phyloP scores from a whole-genome alignment of 2,797 vertebrate species.

The Saxicola maurus region DNA sequence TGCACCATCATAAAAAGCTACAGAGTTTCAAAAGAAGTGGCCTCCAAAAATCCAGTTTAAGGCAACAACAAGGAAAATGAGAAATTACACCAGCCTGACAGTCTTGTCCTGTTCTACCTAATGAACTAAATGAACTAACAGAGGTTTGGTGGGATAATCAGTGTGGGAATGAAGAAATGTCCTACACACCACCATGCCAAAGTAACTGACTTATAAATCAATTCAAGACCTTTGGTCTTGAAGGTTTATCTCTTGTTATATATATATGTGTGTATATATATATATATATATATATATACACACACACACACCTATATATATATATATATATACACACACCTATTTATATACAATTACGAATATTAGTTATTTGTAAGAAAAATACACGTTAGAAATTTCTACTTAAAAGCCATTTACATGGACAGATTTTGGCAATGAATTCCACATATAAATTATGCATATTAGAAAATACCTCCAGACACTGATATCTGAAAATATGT shows the following conservation, averaged over 20 bases:
- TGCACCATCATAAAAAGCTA: neutral
- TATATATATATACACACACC: neutral
- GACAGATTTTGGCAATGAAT: neutral
- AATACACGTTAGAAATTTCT: neutral
- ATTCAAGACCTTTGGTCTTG: neutral
- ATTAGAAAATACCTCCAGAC: neutral
- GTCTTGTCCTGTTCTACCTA: accelerated
- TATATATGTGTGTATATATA: neutral
- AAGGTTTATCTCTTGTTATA: neutral
- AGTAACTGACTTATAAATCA: neutral
- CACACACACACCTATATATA: neutral
- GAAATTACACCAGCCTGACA: neutral
- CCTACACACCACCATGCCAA: neutral
- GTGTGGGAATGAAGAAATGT: accelerated
- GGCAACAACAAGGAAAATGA: neutral
- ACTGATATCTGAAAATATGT: neutral
- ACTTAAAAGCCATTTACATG: neutral
- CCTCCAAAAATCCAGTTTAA: neutral
- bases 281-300: too few relatives aligned
- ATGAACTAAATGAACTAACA: neutral
- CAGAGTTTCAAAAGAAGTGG: constrained; percentile 4
- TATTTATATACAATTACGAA: neutral
- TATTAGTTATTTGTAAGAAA: neutral
- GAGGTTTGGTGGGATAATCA: neutral
- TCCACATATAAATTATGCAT: neutral